Evolutionary conservation across 2,113 vertebrate genomes (phyloP).

Genomic region (Hylia prasina): DNA sequence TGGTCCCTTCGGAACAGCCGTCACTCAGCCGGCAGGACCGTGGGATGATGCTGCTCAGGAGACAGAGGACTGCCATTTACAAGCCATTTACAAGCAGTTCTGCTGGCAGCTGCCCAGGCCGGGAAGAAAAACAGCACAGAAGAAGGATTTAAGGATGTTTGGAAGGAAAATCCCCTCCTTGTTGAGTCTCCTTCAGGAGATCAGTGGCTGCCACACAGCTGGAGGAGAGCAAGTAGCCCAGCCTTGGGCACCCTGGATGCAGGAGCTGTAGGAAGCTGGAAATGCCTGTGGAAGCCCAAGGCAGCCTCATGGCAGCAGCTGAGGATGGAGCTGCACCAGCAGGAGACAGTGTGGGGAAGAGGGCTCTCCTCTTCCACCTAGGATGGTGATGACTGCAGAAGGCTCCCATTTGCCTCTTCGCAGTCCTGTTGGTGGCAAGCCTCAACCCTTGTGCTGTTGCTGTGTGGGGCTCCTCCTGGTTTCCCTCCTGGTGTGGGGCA

Average conservation of each 20-base stretch:
- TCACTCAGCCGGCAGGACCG: background rate
- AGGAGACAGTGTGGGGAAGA: background rate
- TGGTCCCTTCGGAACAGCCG: background rate
- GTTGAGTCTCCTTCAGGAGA: background rate
- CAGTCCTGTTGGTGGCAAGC: background rate
- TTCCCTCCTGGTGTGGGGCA: background rate
- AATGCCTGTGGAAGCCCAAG: background rate
- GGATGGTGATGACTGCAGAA: background rate
- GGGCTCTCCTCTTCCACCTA: background rate
- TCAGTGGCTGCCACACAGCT: background rate
- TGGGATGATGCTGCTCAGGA: constrained; percentile 23
- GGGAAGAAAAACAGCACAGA: background rate
- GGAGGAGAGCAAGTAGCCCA: background rate
- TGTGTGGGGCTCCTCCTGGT: background rate
- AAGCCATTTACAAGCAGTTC: constrained; percentile 32
- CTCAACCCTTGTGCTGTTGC: background rate
- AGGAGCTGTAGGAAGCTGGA: background rate
- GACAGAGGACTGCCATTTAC: constrained; percentile 33
- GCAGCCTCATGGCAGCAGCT: background rate
- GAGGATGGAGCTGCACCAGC: background rate
- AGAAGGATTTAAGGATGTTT: background rate
- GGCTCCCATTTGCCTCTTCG: background rate
- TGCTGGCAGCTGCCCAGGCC: background rate
- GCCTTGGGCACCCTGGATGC: background rate
- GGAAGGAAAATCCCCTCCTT: background rate